Evolutionary conservation across 2,797 vertebrate genomes (phyloP), one percentile per base, ranked within the genome.

Genomic region (Salmo trutta): DNA sequence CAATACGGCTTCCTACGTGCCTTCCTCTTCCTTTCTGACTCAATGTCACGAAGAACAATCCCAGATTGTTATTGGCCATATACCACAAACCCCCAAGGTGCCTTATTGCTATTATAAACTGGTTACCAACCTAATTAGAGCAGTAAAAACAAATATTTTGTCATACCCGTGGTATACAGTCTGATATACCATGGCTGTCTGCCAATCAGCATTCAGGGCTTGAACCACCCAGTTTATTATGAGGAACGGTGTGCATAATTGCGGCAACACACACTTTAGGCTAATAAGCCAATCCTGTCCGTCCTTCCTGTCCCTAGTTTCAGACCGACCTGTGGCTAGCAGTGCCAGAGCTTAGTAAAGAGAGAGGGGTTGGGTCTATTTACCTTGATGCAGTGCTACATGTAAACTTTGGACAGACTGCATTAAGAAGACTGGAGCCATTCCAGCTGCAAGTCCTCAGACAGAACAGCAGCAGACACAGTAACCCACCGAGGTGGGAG

Each of bases 1-100:
- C 51, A 36, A 36, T 47, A 19, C 68, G 17, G 84, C 79, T 92
- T 92, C 91, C 90, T 6, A 36, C 5, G 33, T 36, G 5, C 5
- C 33, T 83, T 75, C 47, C 83, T 79, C 86, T 92, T 94, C 91
- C 91, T 86, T 90, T 89, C 84, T 91, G 90, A 91, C 90, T 92
- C 86, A 85, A 73, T 88, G 82, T 86, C 78, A 80, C 72, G 6
- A 79, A 79, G 79, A 81, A 88, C 88, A 90, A 88, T 77, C 77
- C 70, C 5, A 6, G 5, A 8, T 59, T 31, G 29, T 31, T 41
- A 41, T 41, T 41, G 33, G 33, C 33, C 33, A 36, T 36, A 36
- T 36, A 36, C 33, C 33, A 36, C 33, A 36, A 36, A 36, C 33
- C 33, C 33, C 33, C 33, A 36, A 36, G 33, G 36, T 41, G 36